Evolutionary conservation across 2,113 vertebrate genomes (phyloP).

Genomic region (Menura novaehollandiae): DNA sequence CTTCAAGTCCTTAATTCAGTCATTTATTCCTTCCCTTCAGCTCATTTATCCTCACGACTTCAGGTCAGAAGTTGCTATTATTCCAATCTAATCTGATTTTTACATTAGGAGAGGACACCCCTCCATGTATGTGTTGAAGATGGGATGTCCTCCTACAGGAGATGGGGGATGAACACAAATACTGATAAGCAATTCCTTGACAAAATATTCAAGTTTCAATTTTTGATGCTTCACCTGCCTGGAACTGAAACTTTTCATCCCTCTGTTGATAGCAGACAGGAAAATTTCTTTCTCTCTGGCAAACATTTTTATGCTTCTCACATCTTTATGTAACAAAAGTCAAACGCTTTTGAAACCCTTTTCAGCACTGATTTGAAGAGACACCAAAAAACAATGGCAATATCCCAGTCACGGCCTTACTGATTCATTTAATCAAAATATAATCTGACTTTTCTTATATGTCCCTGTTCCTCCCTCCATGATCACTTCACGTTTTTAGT

Average conservation of each 20-base stretch:
- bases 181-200: background rate
- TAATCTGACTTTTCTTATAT: background rate
- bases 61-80: background rate
- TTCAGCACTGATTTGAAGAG: background rate
- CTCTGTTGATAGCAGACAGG: background rate
- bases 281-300: background rate
- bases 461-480: background rate
- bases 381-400: background rate
- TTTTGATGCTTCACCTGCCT: background rate
- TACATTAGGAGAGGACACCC: background rate
- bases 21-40: background rate
- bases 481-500: background rate
- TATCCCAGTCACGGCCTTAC: background rate
- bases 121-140: background rate
- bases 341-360: background rate
- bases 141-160: background rate
- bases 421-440: background rate
- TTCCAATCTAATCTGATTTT: background rate
- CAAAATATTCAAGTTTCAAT: background rate
- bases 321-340: background rate
- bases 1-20: background rate
- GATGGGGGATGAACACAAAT: background rate
- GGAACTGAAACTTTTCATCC: background rate
- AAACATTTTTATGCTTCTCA: background rate
- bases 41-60: background rate